Conservation (phyloP, 1,140 invertebrate genomes). For the Hylaeus anthracinus region DNA sequence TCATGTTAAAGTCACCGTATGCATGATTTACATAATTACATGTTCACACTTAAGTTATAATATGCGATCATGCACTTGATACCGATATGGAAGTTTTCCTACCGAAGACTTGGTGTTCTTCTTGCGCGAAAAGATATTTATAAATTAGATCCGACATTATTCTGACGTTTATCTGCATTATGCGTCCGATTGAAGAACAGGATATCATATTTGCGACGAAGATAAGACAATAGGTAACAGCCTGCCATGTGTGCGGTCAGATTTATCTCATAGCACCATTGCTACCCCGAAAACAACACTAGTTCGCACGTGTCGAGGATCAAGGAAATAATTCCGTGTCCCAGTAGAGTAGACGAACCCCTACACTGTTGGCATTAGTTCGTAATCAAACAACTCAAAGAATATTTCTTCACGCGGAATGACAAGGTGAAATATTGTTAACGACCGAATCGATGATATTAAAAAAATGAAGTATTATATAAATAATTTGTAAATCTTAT, state of each 20-base stretch:
- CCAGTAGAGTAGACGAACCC: not conserved
- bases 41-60: no score
- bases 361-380: slow-evolving; percentile 16
- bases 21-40: no score
- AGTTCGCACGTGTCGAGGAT: slow-evolving; percentile 45
- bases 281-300: slow-evolving; percentile 1
- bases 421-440: not conserved
- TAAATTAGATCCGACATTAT: slow-evolving; percentile 8
- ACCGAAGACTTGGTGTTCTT: no score
- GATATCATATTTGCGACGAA: slow-evolving; percentile 12
- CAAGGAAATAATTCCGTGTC: slow-evolving; percentile 33
- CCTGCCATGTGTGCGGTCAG: slow-evolving; percentile 10
- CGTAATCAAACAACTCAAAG: slow-evolving; percentile 33
- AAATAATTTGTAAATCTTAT: no score
- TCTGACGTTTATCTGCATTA: not conserved
- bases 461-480: no score
- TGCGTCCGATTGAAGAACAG: not conserved
- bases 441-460: not conserved
- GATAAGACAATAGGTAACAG: slow-evolving; percentile 5
- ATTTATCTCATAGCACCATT: not conserved
- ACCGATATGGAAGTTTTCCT: no score
- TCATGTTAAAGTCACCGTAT: no score
- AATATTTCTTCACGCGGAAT: not conserved
- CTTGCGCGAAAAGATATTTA: not conserved
- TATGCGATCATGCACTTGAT: no score